These are phyloP conservation scores for Magallana ariakensis DNA, from an alignment of 1,140 invertebrate genomes.

Conservation along the genomic window DNA sequence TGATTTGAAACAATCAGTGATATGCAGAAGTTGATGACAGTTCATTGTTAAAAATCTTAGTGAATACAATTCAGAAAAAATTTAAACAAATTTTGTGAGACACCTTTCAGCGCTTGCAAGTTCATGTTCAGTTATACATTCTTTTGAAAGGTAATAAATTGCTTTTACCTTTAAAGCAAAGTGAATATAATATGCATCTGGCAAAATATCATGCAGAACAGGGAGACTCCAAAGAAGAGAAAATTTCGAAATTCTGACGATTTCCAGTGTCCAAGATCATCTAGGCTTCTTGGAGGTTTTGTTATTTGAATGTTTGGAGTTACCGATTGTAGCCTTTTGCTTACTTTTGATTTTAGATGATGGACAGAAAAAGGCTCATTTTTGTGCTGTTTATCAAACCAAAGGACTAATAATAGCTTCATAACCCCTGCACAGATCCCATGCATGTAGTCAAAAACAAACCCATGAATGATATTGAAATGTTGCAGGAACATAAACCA, in stretches of 20 bases:
- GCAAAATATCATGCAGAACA: neutral
- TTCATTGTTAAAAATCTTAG: slow-evolving; percentile 43
- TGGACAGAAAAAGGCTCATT: slow-evolving; percentile 39
- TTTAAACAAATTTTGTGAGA: slow-evolving; percentile 32
- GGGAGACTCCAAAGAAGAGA: neutral
- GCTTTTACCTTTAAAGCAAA: neutral
- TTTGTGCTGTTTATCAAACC: slow-evolving; percentile 34
- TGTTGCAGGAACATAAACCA: slow-evolving; percentile 23
- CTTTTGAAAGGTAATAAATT: neutral
- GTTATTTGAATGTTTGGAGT: slow-evolving; percentile 44
- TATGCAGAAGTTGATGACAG: slow-evolving; percentile 35
- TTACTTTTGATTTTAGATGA: slow-evolving; percentile 6
- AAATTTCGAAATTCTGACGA: slow-evolving; percentile 50
- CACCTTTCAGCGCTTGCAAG: slow-evolving; percentile 35
- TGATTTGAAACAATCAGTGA: slow-evolving; percentile 44
- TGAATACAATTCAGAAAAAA: slow-evolving; percentile 20
- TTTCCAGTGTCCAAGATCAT: slow-evolving; percentile 52
- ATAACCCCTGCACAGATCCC: slow-evolving; percentile 51
- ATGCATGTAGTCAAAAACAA: slow-evolving; percentile 58
- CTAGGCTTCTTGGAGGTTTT: slow-evolving; percentile 44
- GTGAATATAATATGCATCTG: neutral
- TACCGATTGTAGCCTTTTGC: slow-evolving; percentile 40
- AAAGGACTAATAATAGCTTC: slow-evolving; percentile 51
- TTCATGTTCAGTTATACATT: slow-evolving; percentile 37
- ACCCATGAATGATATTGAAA: slow-evolving; percentile 28